Percentiles rank a stretch among this genome's conserved stretches.
These are phyloP conservation scores for Corythucha ciliata DNA, from an alignment of 2,888 invertebrate genomes.

Conservation along the genomic window DNA sequence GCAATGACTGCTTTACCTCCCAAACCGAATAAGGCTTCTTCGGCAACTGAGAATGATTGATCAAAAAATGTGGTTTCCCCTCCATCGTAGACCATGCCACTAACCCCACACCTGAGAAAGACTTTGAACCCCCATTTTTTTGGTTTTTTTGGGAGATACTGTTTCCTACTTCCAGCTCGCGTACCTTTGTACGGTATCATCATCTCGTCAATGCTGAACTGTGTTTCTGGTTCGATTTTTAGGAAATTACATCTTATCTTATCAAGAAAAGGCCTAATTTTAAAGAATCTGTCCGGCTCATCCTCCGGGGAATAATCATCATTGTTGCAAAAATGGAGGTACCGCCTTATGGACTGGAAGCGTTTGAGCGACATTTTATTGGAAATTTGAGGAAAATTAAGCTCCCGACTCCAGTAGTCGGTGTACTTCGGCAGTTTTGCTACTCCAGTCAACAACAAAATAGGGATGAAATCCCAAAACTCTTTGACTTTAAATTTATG, in stretches of 20 bases:
- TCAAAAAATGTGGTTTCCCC: conserved; percentile 37
- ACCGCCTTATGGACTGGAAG: conserved; percentile 30
- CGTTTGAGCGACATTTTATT: conserved; percentile 32
- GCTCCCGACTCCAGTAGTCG: conserved; percentile 32
- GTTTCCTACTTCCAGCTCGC: conserved; percentile 24
- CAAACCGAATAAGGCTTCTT: conserved; percentile 34
- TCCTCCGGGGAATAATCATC: no score
- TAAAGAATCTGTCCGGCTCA: no score
- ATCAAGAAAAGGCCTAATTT: no score
- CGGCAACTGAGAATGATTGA: conserved; percentile 30
- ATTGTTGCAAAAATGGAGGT: no score
- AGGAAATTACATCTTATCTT: no score
- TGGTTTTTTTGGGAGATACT: conserved; percentile 40
- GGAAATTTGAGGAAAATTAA: conserved; percentile 25
- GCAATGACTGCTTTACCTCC: conserved; percentile 37
- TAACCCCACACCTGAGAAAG: conserved; percentile 38
- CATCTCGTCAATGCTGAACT: conserved; percentile 7
- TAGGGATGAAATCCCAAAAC: conserved; percentile 8
- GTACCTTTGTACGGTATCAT: conserved; percentile 6
- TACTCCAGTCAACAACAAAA: conserved; percentile 26
- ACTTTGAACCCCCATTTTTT: conserved; percentile 40
- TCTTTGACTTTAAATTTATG: conserved; percentile 3
- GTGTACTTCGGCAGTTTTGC: conserved; percentile 26
- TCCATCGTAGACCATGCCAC: conserved; percentile 39
- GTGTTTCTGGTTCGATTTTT: no score